Base-by-base conservation (phyloP, 2,113 vertebrate species). In the Ardeotis arabs region DNA sequence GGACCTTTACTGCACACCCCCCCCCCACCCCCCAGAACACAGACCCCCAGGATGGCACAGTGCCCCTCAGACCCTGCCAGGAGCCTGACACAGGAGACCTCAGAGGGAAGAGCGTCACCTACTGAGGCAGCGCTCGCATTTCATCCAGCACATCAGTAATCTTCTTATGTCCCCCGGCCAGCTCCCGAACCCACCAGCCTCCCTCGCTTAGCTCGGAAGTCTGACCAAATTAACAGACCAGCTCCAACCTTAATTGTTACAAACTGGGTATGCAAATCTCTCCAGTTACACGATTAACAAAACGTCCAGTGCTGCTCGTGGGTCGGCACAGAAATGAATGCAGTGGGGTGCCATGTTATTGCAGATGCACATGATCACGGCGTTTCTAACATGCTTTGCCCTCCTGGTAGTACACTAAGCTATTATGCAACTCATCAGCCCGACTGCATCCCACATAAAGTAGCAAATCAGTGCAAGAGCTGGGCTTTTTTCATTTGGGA, bases 371-470 rank as follows among this genome's bases (percentile, higher is more conserved):
- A 11, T 4, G 4, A 15, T 13, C 35, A 11, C 53, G 0, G 86
- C 56, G 2, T 24, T 25, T 6, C 20, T 25, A 63, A 76, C 69
- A 93, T 0, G 64, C 74, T 44, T 10, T 7, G 77, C 94, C 64
- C 87, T 81, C 68, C 93, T 0, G 21, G 33, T 92, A 35, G 12
- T 78, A 78, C 69, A 6, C 88, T 50, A 19, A 78, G 84, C 87
- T 62, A 89, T 97, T 97, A 97, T 87, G 94, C 95, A 97, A 96
- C 93, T 92, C 77, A 58, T 14, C 67, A 62, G 87, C 67, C 64
- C 86, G 6, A 87, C 39, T 45, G 87, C 91, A 88, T 18, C 10
- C 66, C 94, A 53, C 47, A 7, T 14, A 52, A 35, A 81, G 55
- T 84, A 87, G 67, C 41, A 52, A 49, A 86, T 44, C 70, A 1